Evolutionary conservation across 2,113 vertebrate genomes (phyloP).

Genomic region (Alligator mississippiensis): DNA sequence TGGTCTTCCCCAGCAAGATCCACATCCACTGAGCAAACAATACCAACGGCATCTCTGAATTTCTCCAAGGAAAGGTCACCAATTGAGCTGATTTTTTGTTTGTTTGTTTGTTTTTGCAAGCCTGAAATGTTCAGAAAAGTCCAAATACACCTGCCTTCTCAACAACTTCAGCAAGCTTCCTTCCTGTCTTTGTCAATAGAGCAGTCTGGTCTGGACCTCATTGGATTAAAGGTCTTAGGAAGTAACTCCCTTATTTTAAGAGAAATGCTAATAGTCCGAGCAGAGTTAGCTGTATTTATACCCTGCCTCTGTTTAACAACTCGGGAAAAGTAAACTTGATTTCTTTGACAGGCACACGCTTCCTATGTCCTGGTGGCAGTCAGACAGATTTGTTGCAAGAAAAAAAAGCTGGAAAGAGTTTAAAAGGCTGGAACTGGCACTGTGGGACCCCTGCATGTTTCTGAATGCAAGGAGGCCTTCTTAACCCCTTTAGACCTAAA

Average conservation of each 20-base stretch:
- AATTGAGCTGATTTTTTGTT: constrained; percentile 7
- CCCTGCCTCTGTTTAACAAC: constrained; percentile 79
- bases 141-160: constrained; percentile 68
- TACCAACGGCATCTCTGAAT: constrained; percentile 83
- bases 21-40: constrained; percentile 82
- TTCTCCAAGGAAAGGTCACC: constrained; percentile 28
- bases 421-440: constrained; percentile 88
- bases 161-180: constrained; percentile 55
- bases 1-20: constrained; percentile 81
- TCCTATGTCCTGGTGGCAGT: constrained; percentile 86
- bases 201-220: constrained; percentile 68
- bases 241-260: constrained; percentile 76
- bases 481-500: constrained; percentile 90
- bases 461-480: constrained; percentile 86
- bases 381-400: constrained; percentile 85
- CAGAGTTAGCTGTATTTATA: constrained; percentile 84
- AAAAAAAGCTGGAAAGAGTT: constrained; percentile 87
- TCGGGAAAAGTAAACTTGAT: constrained; percentile 83
- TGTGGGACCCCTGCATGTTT: constrained; percentile 93
- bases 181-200: constrained; percentile 34
- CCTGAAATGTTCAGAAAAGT: constrained; percentile 32
- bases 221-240: constrained; percentile 76
- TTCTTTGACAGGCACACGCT: constrained; percentile 84
- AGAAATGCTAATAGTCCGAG: constrained; percentile 77
- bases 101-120: neutral